Evolutionary conservation across 2,888 invertebrate species (phyloP), one percentile per base, ranked within the genome.

Genomic region (Exephanes ischioxanthus): DNA sequence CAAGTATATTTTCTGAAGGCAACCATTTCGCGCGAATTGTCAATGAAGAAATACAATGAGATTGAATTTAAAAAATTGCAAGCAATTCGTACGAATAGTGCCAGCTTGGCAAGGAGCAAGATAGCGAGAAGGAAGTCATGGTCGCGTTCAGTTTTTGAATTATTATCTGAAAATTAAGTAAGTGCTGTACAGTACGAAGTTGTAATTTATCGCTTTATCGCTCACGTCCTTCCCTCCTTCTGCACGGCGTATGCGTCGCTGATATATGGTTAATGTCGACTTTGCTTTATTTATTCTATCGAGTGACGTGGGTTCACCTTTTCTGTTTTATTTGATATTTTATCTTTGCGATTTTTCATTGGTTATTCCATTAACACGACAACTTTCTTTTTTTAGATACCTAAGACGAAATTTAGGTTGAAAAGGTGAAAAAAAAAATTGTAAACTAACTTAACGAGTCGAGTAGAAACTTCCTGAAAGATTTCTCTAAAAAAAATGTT

Each of bases 121-220:
- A 58, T 22, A 41, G 55, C 3, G 19, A 58, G 11, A n/a, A 26
- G 58, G 58, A 22, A 58, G 22, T 58, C 4, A 11, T 58, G 22
- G 4, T 58, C 58, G 22, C 4, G 45, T 26, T 26, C 26, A 22
- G 58, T 14, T 11, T 4, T 22, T 26, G 58, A 58, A 58, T 58
- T 58, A 58, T 58, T 58, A 58, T 58, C 58, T 58, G 11, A 26
- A 58, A 58, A 58, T 58, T 3, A 58, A 26, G 58, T 58, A 58
- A 26, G 22, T 26, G 58, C 26, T 58, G 22, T 26, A 58, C 26
- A 26, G 19, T 22, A 26, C 26, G 11, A 58, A 22, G 26, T 26
- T 11, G 4, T 26, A 22, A 58, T 26, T 26, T 58, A 58, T 58
- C 58, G 58, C 58, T 58, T 58, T 58, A 26, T 26, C 58, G 26